phyloP scores from a whole-genome alignment of 2,797 vertebrate genomes.

The Borostomias antarcticus region DNA sequence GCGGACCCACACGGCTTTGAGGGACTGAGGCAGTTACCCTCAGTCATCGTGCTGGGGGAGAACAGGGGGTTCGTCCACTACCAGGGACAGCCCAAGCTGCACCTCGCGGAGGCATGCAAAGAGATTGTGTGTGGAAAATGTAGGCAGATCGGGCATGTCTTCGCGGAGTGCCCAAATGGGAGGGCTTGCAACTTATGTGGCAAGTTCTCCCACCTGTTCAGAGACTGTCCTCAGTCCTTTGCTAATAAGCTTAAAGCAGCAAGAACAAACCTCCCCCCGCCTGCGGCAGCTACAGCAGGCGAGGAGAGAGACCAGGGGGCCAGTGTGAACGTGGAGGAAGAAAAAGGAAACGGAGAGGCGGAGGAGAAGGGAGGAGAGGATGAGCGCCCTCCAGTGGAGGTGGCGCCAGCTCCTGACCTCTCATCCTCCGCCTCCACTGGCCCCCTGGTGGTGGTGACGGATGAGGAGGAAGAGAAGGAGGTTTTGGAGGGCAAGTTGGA shows the following conservation, averaged over 20 bases:
- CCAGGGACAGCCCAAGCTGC: constrained; percentile 17
- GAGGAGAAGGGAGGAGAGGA: background rate
- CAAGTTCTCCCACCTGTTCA: too few relatives aligned
- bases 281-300: background rate
- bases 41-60: constrained; percentile 11
- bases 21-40: background rate
- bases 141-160: constrained; percentile 8
- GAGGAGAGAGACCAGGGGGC: background rate
- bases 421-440: too few relatives aligned
- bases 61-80: constrained; percentile 15
- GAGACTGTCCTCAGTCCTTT: too few relatives aligned
- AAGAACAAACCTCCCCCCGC: too few relatives aligned
- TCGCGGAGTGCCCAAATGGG: constrained; percentile 14
- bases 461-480: background rate
- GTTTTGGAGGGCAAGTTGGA: too few relatives aligned
- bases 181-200: constrained; percentile 14
- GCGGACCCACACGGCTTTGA: too few relatives aligned
- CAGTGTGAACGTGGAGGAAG: background rate
- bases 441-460: too few relatives aligned
- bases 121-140: constrained; percentile 6
- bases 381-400: too few relatives aligned
- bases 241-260: too few relatives aligned
- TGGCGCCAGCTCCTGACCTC: too few relatives aligned
- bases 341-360: too few relatives aligned
- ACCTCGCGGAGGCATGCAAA: background rate